These are phyloP conservation scores for Eolophus roseicapilla DNA, from an alignment of 2,113 vertebrate genomes.

Conservation along the genomic window DNA sequence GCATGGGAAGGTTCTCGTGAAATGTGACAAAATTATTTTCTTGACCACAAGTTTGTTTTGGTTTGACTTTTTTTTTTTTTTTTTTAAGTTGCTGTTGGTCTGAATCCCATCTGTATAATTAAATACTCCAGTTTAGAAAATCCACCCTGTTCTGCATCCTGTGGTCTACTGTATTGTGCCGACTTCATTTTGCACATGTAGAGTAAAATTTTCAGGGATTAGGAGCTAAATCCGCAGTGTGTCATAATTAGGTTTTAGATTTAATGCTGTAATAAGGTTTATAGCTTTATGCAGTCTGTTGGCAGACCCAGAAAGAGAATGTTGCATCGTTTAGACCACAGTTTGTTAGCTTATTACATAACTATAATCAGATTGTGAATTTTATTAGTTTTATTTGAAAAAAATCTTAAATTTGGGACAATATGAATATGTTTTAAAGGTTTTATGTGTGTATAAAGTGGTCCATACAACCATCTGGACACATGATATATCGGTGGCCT, in stretches of 20 bases:
- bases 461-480: background rate
- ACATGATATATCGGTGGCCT: rapidly evolving
- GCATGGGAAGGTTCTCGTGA: background rate
- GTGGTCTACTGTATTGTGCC: background rate
- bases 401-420: background rate
- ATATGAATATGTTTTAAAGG: background rate
- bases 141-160: background rate
- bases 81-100: background rate
- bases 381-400: background rate
- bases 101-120: background rate
- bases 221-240: background rate
- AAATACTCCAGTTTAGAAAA: background rate
- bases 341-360: background rate
- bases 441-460: background rate
- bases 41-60: background rate
- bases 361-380: background rate
- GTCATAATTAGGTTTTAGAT: background rate
- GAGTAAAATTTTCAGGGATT: background rate
- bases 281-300: background rate
- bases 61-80: background rate
- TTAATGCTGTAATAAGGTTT: background rate
- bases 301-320: background rate
- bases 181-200: background rate
- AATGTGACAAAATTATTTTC: background rate
- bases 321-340: background rate